Base-by-base conservation (phyloP, 2,113 vertebrate species). In the Platanista minor region DNA sequence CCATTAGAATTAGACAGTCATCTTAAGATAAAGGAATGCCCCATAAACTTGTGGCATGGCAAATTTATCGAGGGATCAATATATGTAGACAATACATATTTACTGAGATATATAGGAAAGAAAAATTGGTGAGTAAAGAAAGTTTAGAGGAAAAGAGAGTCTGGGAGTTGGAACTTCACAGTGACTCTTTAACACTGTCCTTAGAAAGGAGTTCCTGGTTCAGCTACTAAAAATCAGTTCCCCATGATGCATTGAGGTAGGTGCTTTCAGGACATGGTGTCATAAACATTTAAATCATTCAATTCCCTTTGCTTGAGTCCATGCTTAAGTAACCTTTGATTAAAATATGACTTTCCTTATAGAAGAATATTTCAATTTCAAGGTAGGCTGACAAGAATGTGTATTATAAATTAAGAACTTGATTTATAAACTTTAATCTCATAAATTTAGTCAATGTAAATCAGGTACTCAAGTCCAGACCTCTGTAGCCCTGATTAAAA, bases 271-370 rank as follows among this genome's bases (percentile, higher is more conserved):
- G 49, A 39, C 6, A 13, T 90, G 25, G 15, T 66, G 9, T 75
- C 78, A 88, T 85, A 81, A 96, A 81, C 29, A 92, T 27, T 94
- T 72, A 95, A 94, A 59, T 36, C 52, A 92, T 29, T 87, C 29
- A 41, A 6, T 64, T 90, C 13, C 10, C 49, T 95, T 94, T 90
- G 57, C 27, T 86, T 71, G 14, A 88, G 13, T 69, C 18, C 27
- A 69, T 91, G 57, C 8, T 83, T 80, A 85, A 57, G 36, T 54
- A 87, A 54, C 23, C 27, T 75, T 93, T 91, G 52, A 90, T 90
- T 90, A 69, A 81, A 89, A 87, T 85, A 49, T n/a, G 67, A 25
- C 66, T 85, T 95, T 77, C 41, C 31, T 6, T 85, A 27, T 52
- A 69, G 75, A 82, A 82, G 33, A 75, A 92, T 78, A 39, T 20